Conservation (phyloP, 2,797 vertebrate genomes). For the Eurystomus glaucurus region DNA sequence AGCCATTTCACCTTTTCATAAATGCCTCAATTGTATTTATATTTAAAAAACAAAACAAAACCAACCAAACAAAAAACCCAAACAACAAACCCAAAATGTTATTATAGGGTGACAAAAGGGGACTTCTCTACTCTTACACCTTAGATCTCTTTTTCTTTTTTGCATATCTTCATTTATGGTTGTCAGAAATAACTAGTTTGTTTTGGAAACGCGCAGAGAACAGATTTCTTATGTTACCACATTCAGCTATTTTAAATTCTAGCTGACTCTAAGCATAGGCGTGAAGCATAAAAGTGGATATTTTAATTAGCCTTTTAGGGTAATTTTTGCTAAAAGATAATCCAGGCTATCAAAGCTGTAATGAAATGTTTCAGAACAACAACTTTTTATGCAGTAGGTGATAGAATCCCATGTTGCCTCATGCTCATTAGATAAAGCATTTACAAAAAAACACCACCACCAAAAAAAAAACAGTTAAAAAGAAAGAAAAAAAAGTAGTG, state of each 20-base stretch:
- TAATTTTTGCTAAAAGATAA: not conserved
- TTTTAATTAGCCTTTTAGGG: not conserved
- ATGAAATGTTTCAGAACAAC: not conserved
- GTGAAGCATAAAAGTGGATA: not conserved
- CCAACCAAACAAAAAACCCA: not conserved
- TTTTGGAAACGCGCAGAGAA: not conserved
- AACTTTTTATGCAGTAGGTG: not conserved
- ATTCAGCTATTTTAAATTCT: not conserved
- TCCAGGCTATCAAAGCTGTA: not conserved
- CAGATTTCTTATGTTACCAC: not conserved
- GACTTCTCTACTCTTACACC: not conserved
- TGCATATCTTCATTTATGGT: not conserved
- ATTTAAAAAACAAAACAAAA: not conserved
- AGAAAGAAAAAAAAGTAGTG: rapidly evolving
- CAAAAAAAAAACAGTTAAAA: not conserved
- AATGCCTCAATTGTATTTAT: not conserved
- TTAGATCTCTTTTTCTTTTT: not conserved
- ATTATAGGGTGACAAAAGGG: not conserved
- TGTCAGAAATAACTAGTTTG: not conserved
- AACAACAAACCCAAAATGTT: not conserved
- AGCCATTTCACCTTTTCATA: not conserved
- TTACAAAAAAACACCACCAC: too few species aligned
- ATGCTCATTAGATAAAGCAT: not conserved
- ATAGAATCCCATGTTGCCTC: not conserved
- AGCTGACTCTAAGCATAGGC: not conserved